phyloP scores from a whole-genome alignment of 2,888 invertebrate genomes.

The Tinea trinotella region DNA sequence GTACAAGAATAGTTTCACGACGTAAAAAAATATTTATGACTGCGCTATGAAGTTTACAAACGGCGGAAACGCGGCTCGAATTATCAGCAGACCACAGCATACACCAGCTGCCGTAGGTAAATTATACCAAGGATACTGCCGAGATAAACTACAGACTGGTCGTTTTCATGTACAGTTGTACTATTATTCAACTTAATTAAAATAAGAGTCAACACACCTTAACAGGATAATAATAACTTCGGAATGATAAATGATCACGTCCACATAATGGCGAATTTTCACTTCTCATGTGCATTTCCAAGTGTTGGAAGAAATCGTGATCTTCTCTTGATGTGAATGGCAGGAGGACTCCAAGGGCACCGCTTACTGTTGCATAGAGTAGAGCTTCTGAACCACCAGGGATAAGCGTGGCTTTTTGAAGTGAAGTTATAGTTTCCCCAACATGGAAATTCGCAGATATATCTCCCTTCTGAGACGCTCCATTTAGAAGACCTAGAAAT shows the following conservation, averaged over 20 bases:
- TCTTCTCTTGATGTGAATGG: slow-evolving; percentile 97
- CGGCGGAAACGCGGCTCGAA: no score
- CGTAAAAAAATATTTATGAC: no score
- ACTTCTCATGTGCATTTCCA: slow-evolving; percentile 99
- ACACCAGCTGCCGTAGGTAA: no score
- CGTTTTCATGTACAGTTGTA: no score
- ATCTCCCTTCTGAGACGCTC: slow-evolving; percentile 98
- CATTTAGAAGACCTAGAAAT: slow-evolving; percentile 86
- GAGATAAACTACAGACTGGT: no score
- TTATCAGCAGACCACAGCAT: no score
- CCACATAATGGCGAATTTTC: slow-evolving; percentile 98
- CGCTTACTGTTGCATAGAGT: slow-evolving; percentile 96
- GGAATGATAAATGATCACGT: slow-evolving; percentile 95
- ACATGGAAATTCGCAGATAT: slow-evolving; percentile 94
- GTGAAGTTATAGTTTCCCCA: slow-evolving; percentile 95
- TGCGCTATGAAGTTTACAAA: no score
- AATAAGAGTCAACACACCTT: slow-evolving; percentile 74
- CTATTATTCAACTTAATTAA: no score
- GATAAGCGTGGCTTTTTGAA: slow-evolving; percentile 95
- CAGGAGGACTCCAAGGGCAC: slow-evolving; percentile 92
- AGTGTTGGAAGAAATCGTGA: slow-evolving; percentile 98
- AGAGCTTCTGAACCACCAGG: slow-evolving; percentile 98
- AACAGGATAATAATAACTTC: slow-evolving; percentile 97
- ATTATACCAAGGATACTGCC: not conserved
- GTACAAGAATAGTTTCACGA: no score